Evolutionary conservation across 2,113 vertebrate genomes (phyloP).

Genomic region (Phylloscopus whistleri): DNA sequence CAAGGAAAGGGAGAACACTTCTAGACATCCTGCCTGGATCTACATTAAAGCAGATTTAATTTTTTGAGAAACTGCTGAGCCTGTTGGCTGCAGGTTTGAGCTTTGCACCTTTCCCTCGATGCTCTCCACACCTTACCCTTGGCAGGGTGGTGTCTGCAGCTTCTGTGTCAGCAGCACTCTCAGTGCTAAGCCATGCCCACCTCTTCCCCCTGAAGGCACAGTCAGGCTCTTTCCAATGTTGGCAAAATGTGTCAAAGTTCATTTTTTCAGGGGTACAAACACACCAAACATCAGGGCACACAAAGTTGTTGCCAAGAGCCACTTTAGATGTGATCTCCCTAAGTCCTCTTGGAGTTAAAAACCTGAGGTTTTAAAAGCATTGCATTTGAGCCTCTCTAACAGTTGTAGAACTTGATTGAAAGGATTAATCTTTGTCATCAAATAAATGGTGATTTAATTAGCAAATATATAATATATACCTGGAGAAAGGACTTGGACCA

Average conservation of each 20-base stretch:
- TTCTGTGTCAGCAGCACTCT: background rate
- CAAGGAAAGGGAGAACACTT: background rate
- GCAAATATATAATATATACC: rapidly evolving
- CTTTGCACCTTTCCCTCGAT: background rate
- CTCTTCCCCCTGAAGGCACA: background rate
- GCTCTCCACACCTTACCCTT: background rate
- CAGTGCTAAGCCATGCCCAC: background rate
- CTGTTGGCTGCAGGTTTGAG: background rate
- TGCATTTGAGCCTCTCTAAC: background rate
- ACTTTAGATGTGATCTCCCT: background rate
- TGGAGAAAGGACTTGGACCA: background rate
- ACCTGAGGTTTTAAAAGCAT: background rate
- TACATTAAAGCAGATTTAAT: background rate
- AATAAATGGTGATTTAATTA: background rate
- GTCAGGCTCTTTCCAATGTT: background rate
- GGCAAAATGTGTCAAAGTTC: background rate
- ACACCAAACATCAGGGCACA: background rate
- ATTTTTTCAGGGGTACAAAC: background rate
- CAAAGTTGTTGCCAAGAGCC: background rate
- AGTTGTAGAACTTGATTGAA: background rate
- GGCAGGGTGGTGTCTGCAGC: background rate
- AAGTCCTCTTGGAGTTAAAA: background rate
- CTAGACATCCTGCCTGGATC: background rate
- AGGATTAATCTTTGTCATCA: background rate
- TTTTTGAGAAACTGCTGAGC: background rate